Evolutionary conservation across 1,140 invertebrate genomes (phyloP).

Genomic region (Cryptotermes secundus): DNA sequence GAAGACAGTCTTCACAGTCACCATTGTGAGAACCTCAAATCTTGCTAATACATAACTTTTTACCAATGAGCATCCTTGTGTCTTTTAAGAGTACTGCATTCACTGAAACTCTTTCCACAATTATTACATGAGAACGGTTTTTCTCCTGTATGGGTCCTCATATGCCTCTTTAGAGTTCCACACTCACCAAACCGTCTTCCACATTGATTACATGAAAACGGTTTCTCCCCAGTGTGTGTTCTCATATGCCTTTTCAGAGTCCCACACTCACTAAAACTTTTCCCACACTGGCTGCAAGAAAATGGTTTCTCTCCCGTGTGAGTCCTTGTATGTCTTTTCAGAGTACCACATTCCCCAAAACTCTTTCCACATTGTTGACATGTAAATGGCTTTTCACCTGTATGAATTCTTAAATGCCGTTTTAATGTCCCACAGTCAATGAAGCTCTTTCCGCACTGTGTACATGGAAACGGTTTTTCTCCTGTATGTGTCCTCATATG

Average conservation of each 20-base stretch:
- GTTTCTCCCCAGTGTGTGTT: constrained; percentile 72
- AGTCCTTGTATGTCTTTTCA: constrained; percentile 58
- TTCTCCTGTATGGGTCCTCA: constrained; percentile 51
- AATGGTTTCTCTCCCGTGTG: constrained; percentile 58
- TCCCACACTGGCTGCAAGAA: constrained; percentile 61
- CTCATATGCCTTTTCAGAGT: constrained; percentile 71
- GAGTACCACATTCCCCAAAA: constrained; percentile 57
- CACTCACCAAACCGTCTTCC: constrained; percentile 55
- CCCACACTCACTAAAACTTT: constrained; percentile 77
- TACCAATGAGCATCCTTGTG: neutral
- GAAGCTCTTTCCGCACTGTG: constrained; percentile 49
- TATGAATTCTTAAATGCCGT: constrained; percentile 63
- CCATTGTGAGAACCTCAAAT: no score
- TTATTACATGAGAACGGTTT: constrained; percentile 56
- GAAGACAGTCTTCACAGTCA: no score
- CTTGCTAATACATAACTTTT: neutral
- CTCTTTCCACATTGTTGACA: constrained; percentile 54
- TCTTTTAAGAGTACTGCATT: neutral
- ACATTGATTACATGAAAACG: constrained; percentile 57
- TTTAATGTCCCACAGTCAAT: constrained; percentile 56
- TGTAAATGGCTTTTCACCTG: constrained; percentile 66
- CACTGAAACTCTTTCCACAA: constrained; percentile 44
- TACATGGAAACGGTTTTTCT: constrained; percentile 39
- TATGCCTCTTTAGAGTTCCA: constrained; percentile 48
- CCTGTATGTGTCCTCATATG: constrained; percentile 54